Evolutionary conservation across 1,140 invertebrate species (phyloP).

Genomic region (Solenopsis fugax): DNA sequence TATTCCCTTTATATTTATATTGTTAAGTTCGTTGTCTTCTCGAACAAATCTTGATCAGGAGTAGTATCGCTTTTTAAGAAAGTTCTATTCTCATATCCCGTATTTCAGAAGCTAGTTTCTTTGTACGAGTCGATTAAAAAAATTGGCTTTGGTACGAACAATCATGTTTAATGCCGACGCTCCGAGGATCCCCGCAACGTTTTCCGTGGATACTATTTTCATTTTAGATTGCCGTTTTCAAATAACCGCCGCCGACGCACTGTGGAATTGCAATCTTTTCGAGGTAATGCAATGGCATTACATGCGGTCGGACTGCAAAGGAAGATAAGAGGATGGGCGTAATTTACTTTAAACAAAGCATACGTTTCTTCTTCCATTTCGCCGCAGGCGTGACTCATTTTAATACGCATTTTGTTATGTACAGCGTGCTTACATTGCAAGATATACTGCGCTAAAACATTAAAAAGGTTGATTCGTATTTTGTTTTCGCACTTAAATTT

Average conservation of each 20-base stretch:
- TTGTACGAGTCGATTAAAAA: constrained; percentile 24
- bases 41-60: neutral
- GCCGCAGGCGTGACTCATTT: constrained; percentile 58
- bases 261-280: constrained; percentile 54
- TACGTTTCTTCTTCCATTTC: constrained; percentile 56
- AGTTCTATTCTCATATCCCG: neutral
- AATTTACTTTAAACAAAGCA: constrained; percentile 65
- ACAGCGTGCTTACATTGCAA: neutral
- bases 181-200: neutral
- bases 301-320: constrained; percentile 57
- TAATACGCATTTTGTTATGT: constrained; percentile 54
- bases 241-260: constrained; percentile 36
- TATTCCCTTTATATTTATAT: neutral
- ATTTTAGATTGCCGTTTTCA: constrained; percentile 49
- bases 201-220: neutral
- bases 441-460: neutral
- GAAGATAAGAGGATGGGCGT: constrained; percentile 56
- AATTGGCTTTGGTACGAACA: neutral
- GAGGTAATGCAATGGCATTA: constrained; percentile 49
- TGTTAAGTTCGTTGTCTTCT: neutral
- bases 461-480: neutral
- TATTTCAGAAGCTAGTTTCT: neutral
- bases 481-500: neutral
- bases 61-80: neutral
- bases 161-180: constrained; percentile 18